phyloP scores from a whole-genome alignment of 1,140 invertebrate genomes.

The Tetraneura akinire region DNA sequence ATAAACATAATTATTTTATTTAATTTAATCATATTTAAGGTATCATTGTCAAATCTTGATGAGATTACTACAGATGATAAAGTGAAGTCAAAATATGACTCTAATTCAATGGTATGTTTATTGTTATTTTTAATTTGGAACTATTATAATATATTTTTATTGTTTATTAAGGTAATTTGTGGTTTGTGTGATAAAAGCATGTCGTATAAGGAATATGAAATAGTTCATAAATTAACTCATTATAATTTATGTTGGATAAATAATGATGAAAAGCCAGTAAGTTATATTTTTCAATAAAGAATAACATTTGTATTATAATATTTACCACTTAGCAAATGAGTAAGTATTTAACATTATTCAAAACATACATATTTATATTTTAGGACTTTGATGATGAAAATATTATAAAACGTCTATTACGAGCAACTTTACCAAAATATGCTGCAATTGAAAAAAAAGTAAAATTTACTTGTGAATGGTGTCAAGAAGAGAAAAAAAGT shows the following conservation, averaged over 20 bases:
- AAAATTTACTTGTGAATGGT: constrained; percentile 63
- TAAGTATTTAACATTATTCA: too few relatives aligned
- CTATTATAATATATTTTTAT: neutral
- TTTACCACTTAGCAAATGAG: too few relatives aligned
- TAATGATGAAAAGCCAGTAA: constrained; percentile 49
- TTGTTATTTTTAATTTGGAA: neutral
- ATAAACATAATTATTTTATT: too few relatives aligned
- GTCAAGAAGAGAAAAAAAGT: constrained; percentile 63
- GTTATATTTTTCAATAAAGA: constrained; percentile 22
- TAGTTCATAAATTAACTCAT: constrained; percentile 46
- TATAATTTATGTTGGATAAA: constrained; percentile 51
- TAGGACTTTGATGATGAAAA: constrained; percentile 38
- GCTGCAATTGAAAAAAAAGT: constrained; percentile 3
- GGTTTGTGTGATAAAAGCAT: constrained; percentile 50
- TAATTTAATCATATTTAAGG: too few relatives aligned
- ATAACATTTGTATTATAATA: too few relatives aligned
- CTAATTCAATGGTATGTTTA: constrained; percentile 7
- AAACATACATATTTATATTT: too few relatives aligned
- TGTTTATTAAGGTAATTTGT: constrained; percentile 50
- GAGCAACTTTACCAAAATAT: neutral
- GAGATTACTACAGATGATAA: neutral
- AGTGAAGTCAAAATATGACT: neutral
- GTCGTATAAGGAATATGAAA: constrained; percentile 34
- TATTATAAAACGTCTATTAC: neutral
- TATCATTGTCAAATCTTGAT: neutral